Evolutionary conservation across 1,140 invertebrate genomes (phyloP), one percentile per base, ranked within the genome.

Genomic region (Bombus turneri): DNA sequence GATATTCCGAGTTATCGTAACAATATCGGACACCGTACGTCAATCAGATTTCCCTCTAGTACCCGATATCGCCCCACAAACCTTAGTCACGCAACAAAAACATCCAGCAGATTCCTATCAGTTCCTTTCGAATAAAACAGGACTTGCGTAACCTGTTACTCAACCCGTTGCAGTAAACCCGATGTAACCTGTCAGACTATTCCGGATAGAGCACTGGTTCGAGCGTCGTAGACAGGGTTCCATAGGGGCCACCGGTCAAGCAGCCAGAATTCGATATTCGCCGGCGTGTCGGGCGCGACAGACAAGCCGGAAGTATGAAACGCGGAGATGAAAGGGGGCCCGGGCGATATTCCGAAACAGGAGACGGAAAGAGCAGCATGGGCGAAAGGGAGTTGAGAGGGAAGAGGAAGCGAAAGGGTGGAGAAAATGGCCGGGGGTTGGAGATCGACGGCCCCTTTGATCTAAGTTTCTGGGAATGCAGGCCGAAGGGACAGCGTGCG

Each of bases 381-480:
- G 6, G 53, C 22, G 34, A 76, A n/a, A 18, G 74, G 57, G 37
- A 62, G 53, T 0, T 3, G 59, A 57, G 43, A 71, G 85, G 39
- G 28, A 25, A 62, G 71, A 62, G 78, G 39, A 64, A 47, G 75
- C 15, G 75, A 76, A 57, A 77, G 83, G 64, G 39, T n/a, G 69
- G 69, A 39, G 75, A 83, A 72, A 85, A 66, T 76, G 74, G 81
- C 57, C 77, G 72, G 73, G 41, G 47, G 75, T 66, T 81, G 37
- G 43, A 80, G 57, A 53, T 66, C 73, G 66, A 57, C 72, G 74
- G 68, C 82, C 90, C 85, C 92, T 93, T 93, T 93, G 92, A 93
- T 93, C 92, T 92, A 93, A 93, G 92, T 93, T 93, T 90, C 86
- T 89, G 87, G 91, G 87, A 92, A 93, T 92, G 91, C 90, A 86